Percentiles rank a stretch among this genome's conserved stretches.
phyloP scores from a whole-genome alignment of 2,888 invertebrate species.

The Leptogaster cylindrica region DNA sequence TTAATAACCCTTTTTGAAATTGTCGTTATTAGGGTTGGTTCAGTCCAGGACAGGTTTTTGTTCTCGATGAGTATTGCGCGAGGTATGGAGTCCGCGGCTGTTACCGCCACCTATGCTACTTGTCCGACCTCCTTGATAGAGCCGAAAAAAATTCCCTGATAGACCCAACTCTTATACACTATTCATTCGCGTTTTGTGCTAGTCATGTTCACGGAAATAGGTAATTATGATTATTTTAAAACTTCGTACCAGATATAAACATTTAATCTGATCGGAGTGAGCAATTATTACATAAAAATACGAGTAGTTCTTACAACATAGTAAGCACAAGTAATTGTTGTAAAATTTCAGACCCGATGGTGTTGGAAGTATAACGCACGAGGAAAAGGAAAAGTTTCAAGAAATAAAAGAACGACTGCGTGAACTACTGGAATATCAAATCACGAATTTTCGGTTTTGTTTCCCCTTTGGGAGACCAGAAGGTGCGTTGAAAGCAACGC shows the following conservation, averaged over 20 bases:
- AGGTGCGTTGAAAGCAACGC: constrained; percentile 94
- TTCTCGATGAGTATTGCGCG: constrained; percentile 97
- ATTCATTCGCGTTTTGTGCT: constrained; percentile 99
- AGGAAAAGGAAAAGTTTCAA: constrained; percentile 97
- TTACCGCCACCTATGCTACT: constrained; percentile 94
- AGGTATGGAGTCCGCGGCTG: constrained; percentile 97
- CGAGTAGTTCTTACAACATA: background rate
- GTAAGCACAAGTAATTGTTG: background rate
- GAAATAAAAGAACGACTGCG: constrained; percentile 95
- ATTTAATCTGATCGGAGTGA: too few species aligned
- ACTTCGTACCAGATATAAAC: background rate
- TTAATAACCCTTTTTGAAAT: too few species aligned
- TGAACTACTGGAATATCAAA: constrained; percentile 93
- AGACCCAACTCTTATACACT: constrained; percentile 98
- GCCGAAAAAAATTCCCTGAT: constrained; percentile 95
- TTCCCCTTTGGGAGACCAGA: constrained; percentile 99
- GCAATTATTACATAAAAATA: background rate
- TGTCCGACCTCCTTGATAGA: constrained; percentile 91
- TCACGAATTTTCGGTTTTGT: constrained; percentile 98
- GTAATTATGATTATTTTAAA: constrained; percentile 63
- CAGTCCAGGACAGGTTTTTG: constrained; percentile 98
- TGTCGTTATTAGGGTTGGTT: constrained; percentile 97
- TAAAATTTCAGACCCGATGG: constrained; percentile 85
- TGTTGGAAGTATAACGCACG: constrained; percentile 96
- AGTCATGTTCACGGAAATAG: constrained; percentile 99